phyloP scores from a whole-genome alignment of 2,888 invertebrate species.

The Caenorhabditis auriculariae region DNA sequence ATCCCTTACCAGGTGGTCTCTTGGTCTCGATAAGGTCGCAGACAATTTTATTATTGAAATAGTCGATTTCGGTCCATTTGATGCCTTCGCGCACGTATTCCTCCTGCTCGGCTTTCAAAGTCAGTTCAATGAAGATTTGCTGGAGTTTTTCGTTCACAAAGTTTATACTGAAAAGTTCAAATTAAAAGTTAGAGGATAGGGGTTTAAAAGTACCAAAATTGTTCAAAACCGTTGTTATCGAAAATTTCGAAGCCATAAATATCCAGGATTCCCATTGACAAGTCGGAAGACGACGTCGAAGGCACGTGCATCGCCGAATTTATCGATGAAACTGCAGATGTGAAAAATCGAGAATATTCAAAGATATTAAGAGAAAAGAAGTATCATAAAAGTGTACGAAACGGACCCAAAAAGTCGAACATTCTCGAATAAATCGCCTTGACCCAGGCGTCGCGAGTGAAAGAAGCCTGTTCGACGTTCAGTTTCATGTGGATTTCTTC shows the following conservation, averaged over 20 bases:
- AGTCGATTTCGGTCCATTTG: conserved; percentile 74
- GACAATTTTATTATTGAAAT: conserved; percentile 75
- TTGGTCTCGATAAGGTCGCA: conserved; percentile 74
- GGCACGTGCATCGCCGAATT: conserved; percentile 71
- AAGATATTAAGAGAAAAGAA: background rate
- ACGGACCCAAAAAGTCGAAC: conserved; percentile 71
- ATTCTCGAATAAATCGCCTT: conserved; percentile 73
- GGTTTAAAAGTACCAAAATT: conserved; percentile 67
- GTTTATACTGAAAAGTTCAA: conserved; percentile 70
- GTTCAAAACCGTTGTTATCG: conserved; percentile 74
- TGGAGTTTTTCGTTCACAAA: conserved; percentile 76
- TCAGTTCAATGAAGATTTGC: conserved; percentile 76
- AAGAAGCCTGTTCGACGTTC: conserved; percentile 73
- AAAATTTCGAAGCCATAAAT: conserved; percentile 78
- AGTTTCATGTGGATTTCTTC: conserved; percentile 73
- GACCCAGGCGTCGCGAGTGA: conserved; percentile 73
- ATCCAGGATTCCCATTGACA: conserved; percentile 73
- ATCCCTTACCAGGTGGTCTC: conserved; percentile 68
- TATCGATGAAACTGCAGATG: conserved; percentile 67
- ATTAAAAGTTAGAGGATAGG: background rate
- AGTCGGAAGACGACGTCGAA: conserved; percentile 13
- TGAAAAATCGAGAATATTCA: background rate
- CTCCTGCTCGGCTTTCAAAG: conserved; percentile 71
- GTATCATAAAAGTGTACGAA: background rate
- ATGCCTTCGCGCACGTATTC: conserved; percentile 64